Conservation (phyloP, 1,140 invertebrate species). For the Caenorhabditis brenneri region DNA sequence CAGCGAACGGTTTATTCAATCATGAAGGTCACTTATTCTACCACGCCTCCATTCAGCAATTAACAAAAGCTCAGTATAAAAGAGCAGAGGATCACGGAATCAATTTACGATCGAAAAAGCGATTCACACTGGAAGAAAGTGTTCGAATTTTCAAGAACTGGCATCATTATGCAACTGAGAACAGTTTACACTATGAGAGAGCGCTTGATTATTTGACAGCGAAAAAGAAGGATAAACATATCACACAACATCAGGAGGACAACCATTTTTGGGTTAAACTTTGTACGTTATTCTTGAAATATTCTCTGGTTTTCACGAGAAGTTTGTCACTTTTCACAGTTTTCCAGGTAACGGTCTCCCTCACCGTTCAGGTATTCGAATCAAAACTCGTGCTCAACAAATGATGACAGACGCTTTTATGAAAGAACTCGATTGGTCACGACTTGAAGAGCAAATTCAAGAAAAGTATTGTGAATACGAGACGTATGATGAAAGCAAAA, state of each 20-base stretch:
- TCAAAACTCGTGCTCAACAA: background rate
- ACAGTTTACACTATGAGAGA: background rate
- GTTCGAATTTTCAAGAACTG: conserved; percentile 5
- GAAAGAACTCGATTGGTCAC: background rate
- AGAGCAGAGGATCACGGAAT: background rate
- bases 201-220: background rate
- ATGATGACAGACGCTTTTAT: background rate
- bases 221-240: background rate
- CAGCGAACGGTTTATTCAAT: background rate
- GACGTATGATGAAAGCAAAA: background rate
- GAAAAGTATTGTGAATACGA: background rate
- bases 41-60: background rate
- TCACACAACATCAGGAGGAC: background rate
- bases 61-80: background rate
- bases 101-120: background rate
- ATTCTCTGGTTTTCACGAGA: background rate
- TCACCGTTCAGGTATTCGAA: background rate
- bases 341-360: background rate
- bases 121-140: background rate
- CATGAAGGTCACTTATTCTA: background rate
- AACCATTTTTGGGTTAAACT: background rate
- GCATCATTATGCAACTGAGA: background rate
- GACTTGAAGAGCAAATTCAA: background rate
- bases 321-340: background rate
- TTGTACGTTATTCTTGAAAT: background rate